Evolutionary conservation across 2,888 invertebrate species (phyloP), one percentile per base, ranked within the genome.

Genomic region (Napeogenes inachia): DNA sequence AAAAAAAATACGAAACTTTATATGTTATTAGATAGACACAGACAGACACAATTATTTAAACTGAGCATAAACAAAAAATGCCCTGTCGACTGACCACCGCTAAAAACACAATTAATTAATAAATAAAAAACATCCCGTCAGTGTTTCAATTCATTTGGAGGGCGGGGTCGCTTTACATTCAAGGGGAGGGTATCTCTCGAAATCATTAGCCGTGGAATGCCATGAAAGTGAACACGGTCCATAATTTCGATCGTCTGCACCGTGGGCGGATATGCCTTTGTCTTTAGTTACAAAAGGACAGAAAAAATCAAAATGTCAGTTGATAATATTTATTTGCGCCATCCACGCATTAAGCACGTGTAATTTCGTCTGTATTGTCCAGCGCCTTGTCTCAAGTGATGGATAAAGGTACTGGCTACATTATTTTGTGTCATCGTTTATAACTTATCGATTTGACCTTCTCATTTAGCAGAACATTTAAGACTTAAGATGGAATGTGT

Each of bases 141-240:
- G 87, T 88, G 88, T 89, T 89, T 90, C 89, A 89, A 88, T 89
- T 89, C 88, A 88, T 88, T 87, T 79, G 73, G 69, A 78, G 84
- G 90, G 90, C 89, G 90, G 87, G 71, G 85, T 81, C 86, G 81
- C 77, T 89, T 89, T 88, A 89, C 87, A 90, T 90, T 90, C 88
- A 90, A 82, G 88, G 90, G 90, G 90, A 87, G 90, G 90, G 71
- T 88, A 86, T 85, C 77, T 84, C 75, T 88, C 87, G 75, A 85
- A 90, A 89, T 90, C 89, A 90, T 90, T 90, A 90, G 88, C 79
- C 79, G 76, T 75, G 85, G 88, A 89, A 89, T 90, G 88, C 80
- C 73, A 69, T 79, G 79, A 83, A 85, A 84, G 80, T 79, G 80
- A 80, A 80, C 81, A 80, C 72, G 77, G 75, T 72, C 81, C 79